phyloP scores from a whole-genome alignment of 2,113 vertebrate genomes.

The Geococcyx californianus region DNA sequence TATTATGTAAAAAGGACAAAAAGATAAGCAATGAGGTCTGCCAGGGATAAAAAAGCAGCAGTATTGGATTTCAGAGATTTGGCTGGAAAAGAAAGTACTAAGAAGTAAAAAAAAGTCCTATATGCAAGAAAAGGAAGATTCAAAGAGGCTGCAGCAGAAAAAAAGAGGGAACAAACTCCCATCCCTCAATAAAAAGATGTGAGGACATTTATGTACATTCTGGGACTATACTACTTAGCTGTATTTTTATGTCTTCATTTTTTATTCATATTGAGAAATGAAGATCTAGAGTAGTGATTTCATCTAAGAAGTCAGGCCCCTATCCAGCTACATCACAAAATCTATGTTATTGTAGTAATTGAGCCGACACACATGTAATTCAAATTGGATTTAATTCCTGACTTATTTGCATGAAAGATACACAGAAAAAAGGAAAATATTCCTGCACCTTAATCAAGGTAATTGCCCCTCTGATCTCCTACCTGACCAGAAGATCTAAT shows the following conservation, averaged over 20 bases:
- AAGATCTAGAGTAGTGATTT: background rate
- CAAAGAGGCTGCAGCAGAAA: background rate
- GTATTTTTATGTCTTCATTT: background rate
- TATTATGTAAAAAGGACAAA: background rate
- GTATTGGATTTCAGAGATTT: background rate
- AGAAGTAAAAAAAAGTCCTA: background rate
- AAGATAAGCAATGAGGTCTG: background rate
- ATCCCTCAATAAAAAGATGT: background rate
- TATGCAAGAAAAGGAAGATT: background rate
- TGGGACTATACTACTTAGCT: background rate
- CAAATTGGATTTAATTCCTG: background rate
- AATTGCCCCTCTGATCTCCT: background rate
- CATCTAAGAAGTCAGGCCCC: background rate
- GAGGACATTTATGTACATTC: background rate
- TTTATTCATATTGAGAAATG: background rate
- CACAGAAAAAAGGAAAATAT: background rate
- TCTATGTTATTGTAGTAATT: background rate
- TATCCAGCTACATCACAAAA: background rate
- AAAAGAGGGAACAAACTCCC: background rate
- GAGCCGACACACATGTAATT: background rate
- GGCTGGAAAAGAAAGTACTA: background rate
- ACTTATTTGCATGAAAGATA: background rate
- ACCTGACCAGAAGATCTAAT: background rate
- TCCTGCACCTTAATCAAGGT: background rate
- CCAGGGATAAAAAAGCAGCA: background rate